Evolutionary conservation across 2,888 invertebrate genomes (phyloP).

Genomic region (Drosophila stalkeri): DNA sequence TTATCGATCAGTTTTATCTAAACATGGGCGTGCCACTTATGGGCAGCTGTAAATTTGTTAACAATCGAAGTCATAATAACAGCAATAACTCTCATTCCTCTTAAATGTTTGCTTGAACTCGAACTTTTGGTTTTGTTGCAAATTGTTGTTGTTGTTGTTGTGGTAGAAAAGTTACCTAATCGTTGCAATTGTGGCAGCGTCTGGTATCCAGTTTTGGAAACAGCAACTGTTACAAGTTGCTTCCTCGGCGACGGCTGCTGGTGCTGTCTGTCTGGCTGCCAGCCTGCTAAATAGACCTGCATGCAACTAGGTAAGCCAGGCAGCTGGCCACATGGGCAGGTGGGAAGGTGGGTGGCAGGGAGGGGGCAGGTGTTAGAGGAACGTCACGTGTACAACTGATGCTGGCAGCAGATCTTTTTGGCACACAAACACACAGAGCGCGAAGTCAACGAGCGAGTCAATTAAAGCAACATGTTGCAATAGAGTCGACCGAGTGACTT

Average conservation of each 20-base stretch:
- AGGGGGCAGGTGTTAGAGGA: constrained; percentile 8
- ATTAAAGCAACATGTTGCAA: constrained; percentile 78
- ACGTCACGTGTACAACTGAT: constrained; percentile 28
- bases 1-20: constrained; percentile 3
- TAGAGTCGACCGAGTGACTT: constrained; percentile 78
- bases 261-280: constrained; percentile 14
- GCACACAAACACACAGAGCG: constrained; percentile 69
- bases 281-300: constrained; percentile 52
- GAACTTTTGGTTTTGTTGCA: constrained; percentile 71
- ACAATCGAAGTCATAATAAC: constrained; percentile 14
- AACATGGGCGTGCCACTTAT: constrained; percentile 11
- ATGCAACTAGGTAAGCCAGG: constrained; percentile 25
- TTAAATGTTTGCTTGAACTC: constrained; percentile 80
- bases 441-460: constrained; percentile 53
- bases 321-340: constrained; percentile 23
- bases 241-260: constrained; percentile 48
- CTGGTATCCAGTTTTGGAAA: constrained; percentile 51
- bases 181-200: constrained; percentile 46
- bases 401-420: constrained; percentile 34
- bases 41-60: constrained; percentile 45
- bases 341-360: background rate
- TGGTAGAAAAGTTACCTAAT: constrained; percentile 65
- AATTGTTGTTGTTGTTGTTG: constrained; percentile 10
- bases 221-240: constrained; percentile 64
- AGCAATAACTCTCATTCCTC: constrained; percentile 18